These are phyloP conservation scores for Scolanthus callimorphus DNA, from an alignment of 92 coral and sea anemone genomes.

Conservation along the genomic window DNA sequence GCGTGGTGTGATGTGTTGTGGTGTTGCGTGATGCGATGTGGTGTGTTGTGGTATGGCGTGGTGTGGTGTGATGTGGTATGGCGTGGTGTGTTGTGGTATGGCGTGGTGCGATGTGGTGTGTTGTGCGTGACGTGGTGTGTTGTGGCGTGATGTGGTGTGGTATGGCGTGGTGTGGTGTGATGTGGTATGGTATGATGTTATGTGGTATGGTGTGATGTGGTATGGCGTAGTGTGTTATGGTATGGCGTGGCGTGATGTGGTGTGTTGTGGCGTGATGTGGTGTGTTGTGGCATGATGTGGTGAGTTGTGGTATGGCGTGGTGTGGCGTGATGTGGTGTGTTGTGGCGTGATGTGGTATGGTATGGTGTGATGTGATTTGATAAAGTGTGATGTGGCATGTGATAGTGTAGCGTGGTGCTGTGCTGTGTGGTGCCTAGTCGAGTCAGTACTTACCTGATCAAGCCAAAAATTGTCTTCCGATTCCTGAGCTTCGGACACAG, in stretches of 20 bases:
- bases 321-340: conserved; percentile 10
- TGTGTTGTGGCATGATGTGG: conserved; percentile 8
- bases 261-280: conserved; percentile 10
- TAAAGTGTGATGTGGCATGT: conserved; percentile 11
- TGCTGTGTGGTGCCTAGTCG: conserved; percentile 11
- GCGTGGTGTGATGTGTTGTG: too few species aligned
- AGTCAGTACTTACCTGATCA: conserved; percentile 86
- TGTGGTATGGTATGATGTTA: conserved; percentile 4
- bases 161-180: background rate
- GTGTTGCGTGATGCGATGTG: too few species aligned
- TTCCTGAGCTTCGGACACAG: conserved; percentile 83
- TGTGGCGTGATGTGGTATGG: conserved; percentile 18
- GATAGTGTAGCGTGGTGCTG: conserved; percentile 7
- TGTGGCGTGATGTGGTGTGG: background rate
- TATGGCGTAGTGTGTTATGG: conserved; percentile 2
- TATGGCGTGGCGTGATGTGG: background rate
- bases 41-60: too few species aligned
- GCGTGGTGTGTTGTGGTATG: conserved; percentile 5
- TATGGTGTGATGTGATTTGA: conserved; percentile 20
- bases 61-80: conserved; percentile 2
- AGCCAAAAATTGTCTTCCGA: conserved; percentile 91
- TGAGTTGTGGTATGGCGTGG: conserved; percentile 22
- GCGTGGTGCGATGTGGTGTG: background rate
- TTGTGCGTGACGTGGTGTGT: background rate
- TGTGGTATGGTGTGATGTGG: conserved; percentile 1